Conservation (phyloP, 2,797 vertebrate species). For the Esox lucius region DNA sequence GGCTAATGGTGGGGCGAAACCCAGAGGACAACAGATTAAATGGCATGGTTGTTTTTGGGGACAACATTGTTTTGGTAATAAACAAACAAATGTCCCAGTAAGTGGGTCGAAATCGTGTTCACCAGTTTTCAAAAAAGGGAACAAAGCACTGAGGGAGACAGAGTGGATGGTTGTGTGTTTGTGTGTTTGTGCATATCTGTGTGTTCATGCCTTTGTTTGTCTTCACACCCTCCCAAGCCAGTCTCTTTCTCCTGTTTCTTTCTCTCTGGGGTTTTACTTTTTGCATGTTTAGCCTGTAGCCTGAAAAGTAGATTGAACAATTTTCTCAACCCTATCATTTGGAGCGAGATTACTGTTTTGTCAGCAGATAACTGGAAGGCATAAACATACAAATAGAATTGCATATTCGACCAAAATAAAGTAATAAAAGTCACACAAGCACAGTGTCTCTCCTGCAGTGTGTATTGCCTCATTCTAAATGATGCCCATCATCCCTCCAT, state of each 20-base stretch:
- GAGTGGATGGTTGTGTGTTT: slow-evolving; percentile 12
- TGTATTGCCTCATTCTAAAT: slow-evolving; percentile 34
- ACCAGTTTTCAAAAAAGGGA: neutral
- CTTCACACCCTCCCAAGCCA: neutral
- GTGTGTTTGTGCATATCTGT: slow-evolving; percentile 7
- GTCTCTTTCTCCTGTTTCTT: slow-evolving; percentile 6
- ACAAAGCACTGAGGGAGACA: neutral
- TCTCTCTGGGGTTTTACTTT: slow-evolving; percentile 25
- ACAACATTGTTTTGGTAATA: neutral
- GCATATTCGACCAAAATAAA: slow-evolving; percentile 53
- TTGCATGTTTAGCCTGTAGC: slow-evolving; percentile 54
- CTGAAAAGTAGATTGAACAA: slow-evolving; percentile 37
- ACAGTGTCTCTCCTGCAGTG: slow-evolving; percentile 47
- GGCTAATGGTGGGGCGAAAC: slow-evolving; percentile 39
- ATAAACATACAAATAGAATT: slow-evolving; percentile 63
- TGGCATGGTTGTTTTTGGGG: too few species aligned
- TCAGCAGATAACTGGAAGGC: slow-evolving; percentile 64
- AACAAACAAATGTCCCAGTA: neutral
- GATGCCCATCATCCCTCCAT: slow-evolving; percentile 35
- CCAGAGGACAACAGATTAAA: slow-evolving; percentile 50
- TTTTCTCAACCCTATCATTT: slow-evolving; percentile 63
- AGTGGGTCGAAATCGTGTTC: neutral
- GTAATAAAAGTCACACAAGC: slow-evolving; percentile 1
- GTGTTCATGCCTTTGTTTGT: neutral
- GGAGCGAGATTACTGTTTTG: slow-evolving; percentile 68